Conservation (phyloP, 1,140 invertebrate genomes). For the Stegodyphus dumicola region DNA sequence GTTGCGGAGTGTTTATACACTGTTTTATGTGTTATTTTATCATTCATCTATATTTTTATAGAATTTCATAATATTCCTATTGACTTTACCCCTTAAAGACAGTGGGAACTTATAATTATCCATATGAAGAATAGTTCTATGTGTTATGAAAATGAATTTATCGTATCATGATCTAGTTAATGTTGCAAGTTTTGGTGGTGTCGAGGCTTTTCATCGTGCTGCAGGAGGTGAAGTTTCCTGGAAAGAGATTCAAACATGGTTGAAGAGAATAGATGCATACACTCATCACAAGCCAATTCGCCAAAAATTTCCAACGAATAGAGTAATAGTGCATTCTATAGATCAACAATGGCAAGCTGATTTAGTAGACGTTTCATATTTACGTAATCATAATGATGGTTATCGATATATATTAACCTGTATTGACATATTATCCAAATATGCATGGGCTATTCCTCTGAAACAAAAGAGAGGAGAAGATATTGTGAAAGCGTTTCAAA, state of each 20-base stretch:
- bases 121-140: too few species aligned
- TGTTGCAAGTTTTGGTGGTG: conserved; percentile 10
- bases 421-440: conserved; percentile 15
- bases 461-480: conserved; percentile 1
- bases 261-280: conserved; percentile 25
- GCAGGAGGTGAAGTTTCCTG: not conserved
- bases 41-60: too few species aligned
- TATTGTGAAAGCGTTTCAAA: not conserved
- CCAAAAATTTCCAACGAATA: conserved; percentile 3
- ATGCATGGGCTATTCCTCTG: not conserved
- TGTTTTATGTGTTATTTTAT: too few species aligned
- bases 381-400: conserved; percentile 5
- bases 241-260: conserved; percentile 3
- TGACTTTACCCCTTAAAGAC: too few species aligned
- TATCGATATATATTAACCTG: not conserved
- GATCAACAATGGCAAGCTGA: too few species aligned
- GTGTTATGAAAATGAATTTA: conserved; percentile 70
- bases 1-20: too few species aligned
- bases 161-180: not conserved
- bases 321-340: conserved; percentile 13
- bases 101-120: too few species aligned
- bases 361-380: conserved; percentile 1
- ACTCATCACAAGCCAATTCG: conserved; percentile 12
- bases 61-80: too few species aligned
- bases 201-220: conserved; percentile 16